Conservation (phyloP, 2,888 invertebrate genomes). For the Flexamia atlantica region DNA sequence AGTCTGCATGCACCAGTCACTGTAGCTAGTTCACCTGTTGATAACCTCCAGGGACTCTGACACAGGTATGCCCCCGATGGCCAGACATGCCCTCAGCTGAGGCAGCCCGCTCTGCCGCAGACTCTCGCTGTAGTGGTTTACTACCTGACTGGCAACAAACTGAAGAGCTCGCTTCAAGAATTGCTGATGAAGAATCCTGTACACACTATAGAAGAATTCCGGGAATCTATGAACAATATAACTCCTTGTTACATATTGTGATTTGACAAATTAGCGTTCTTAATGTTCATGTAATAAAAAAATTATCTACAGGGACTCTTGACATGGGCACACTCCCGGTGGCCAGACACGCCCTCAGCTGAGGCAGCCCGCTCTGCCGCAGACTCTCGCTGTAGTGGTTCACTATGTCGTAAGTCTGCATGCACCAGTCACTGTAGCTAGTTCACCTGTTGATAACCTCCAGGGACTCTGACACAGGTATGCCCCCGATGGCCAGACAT, state of each 20-base stretch:
- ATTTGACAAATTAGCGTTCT: no score
- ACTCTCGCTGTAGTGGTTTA: conserved; percentile 87
- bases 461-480: conserved; percentile 94
- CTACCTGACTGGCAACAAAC: no score
- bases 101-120: conserved; percentile 87
- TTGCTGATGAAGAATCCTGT: no score
- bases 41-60: conserved; percentile 95
- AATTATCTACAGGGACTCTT: conserved; percentile 95
- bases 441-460: conserved; percentile 91
- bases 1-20: conserved; percentile 98
- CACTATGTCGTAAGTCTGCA: conserved; percentile 96
- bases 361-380: conserved; percentile 85
- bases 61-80: conserved; percentile 97
- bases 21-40: no score
- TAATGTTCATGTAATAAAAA: no score
- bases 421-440: conserved; percentile 98
- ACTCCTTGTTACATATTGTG: no score
- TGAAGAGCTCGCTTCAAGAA: no score
- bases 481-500: conserved; percentile 97
- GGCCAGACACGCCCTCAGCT: conserved; percentile 93
- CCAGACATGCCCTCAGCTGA: conserved; percentile 91
- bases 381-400: conserved; percentile 88
- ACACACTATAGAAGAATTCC: no score
- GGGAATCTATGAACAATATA: no score
- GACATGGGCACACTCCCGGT: conserved; percentile 99